A percentile compares a stretch with the other conserved stretches of the same genome.
Conservation (phyloP, 2,888 invertebrate species). For the Stratiomys singularior region DNA sequence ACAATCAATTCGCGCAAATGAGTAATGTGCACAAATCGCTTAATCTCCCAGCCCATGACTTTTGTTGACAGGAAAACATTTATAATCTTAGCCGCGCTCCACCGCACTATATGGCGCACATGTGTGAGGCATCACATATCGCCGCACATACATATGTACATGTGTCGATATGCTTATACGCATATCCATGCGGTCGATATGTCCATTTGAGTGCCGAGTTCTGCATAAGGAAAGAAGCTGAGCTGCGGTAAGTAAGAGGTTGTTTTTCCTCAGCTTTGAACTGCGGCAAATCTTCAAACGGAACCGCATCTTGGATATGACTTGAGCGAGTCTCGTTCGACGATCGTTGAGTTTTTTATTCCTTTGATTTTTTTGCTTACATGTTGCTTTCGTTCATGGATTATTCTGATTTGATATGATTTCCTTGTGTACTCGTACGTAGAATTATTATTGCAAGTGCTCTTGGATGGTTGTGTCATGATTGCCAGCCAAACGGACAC, state of each 20-base stretch:
- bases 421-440: slow-evolving; percentile 6
- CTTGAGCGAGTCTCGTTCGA: slow-evolving; percentile 17
- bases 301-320: slow-evolving; percentile 26
- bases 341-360: slow-evolving; percentile 16
- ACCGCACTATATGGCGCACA: neutral
- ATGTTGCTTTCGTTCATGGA: neutral
- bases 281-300: slow-evolving; percentile 34
- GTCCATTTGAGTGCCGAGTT: neutral
- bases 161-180: neutral
- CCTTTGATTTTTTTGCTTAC: neutral
- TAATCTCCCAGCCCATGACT: slow-evolving; percentile 41
- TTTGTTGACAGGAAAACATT: slow-evolving; percentile 41
- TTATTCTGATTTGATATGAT: slow-evolving; percentile 34
- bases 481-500: neutral
- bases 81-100: slow-evolving; percentile 37
- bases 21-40: slow-evolving; percentile 39
- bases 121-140: slow-evolving; percentile 18
- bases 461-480: neutral
- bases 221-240: neutral
- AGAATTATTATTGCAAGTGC: slow-evolving; percentile 4
- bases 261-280: neutral
- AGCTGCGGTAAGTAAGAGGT: neutral
- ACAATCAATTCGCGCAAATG: slow-evolving; percentile 34
- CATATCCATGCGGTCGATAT: neutral
- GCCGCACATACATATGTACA: neutral